Percentiles rank a stretch among this genome's conserved stretches.
These are phyloP conservation scores for Micoletzkya japonica DNA, from an alignment of 2,888 invertebrate species.

Conservation along the genomic window DNA sequence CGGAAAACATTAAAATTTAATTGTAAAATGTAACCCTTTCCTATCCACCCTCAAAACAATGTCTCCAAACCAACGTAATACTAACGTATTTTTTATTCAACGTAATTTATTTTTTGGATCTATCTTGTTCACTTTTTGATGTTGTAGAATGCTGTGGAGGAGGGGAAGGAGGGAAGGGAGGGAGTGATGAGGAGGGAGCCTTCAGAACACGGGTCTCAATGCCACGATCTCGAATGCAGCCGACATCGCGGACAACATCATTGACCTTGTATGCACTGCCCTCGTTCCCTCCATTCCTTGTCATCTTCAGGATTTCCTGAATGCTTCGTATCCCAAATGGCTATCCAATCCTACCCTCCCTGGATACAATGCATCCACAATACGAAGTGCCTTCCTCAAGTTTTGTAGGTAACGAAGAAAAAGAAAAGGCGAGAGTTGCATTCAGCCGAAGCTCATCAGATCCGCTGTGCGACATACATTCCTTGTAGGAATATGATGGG, in stretches of 20 bases:
- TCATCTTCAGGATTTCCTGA: neutral
- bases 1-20: too few relatives aligned
- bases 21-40: too few relatives aligned
- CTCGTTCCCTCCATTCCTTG: neutral
- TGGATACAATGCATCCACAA: constrained; percentile 1
- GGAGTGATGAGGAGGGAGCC: neutral
- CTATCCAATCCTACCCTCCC: constrained; percentile 16
- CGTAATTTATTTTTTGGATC: too few relatives aligned
- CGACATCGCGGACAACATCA: constrained; percentile 28
- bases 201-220: constrained; percentile 15
- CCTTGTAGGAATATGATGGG: constrained; percentile 29
- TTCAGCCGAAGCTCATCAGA: constrained; percentile 28
- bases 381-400: constrained; percentile 10
- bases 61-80: too few relatives aligned
- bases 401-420: neutral
- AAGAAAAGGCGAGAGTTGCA: neutral
- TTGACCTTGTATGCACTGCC: constrained; percentile 9
- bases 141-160: neutral
- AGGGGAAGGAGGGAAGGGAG: neutral
- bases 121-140: neutral
- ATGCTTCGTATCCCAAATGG: constrained; percentile 22
- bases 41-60: too few relatives aligned
- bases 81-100: too few relatives aligned
- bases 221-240: constrained; percentile 18
- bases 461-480: constrained; percentile 12